phyloP scores from a whole-genome alignment of 2,888 invertebrate species.

The Lithophane semibrunnea region DNA sequence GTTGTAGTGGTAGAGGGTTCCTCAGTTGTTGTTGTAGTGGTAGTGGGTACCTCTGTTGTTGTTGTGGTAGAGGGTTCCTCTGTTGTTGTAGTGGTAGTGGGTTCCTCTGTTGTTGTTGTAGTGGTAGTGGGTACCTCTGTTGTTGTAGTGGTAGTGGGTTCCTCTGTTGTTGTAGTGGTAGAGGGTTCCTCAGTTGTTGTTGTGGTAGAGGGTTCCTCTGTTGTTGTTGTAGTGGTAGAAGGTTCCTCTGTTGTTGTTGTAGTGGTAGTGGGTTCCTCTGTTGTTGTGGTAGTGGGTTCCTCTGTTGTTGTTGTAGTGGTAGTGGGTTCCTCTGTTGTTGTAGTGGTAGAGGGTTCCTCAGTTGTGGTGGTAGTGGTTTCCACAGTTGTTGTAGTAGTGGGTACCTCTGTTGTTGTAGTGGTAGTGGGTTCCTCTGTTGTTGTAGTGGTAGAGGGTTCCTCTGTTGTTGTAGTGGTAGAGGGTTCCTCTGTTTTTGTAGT shows the following conservation, averaged over 20 bases:
- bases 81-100: too few relatives aligned
- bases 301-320: too few relatives aligned
- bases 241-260: too few relatives aligned
- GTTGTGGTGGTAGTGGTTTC: conserved; percentile 10
- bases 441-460: background rate
- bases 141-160: too few relatives aligned
- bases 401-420: conserved; percentile 3
- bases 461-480: background rate
- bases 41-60: too few relatives aligned
- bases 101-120: too few relatives aligned
- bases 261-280: background rate
- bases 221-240: too few relatives aligned
- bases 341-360: conserved; percentile 1
- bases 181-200: background rate
- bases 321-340: background rate
- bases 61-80: too few relatives aligned
- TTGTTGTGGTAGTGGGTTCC: background rate
- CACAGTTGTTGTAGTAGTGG: conserved; percentile 12
- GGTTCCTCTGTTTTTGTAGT: background rate
- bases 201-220: conserved; percentile 1
- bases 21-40: too few relatives aligned
- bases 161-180: background rate
- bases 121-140: background rate
- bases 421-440: conserved; percentile 1
- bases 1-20: too few relatives aligned